Conservation (phyloP, 2,888 invertebrate species). For the Drosophila picticornis region DNA sequence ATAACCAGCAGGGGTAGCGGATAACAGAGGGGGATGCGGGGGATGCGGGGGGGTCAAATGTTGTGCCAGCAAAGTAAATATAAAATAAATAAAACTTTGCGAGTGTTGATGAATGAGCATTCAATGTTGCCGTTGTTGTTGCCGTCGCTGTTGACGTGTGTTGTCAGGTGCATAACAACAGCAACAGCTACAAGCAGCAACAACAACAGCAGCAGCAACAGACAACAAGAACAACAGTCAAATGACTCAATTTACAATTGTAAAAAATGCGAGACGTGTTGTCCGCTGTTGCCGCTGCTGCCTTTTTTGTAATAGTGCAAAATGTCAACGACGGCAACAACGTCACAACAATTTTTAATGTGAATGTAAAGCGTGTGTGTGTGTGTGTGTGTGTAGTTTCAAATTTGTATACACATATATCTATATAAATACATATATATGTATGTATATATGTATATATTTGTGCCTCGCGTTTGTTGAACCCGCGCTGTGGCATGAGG, state of each 20-base stretch:
- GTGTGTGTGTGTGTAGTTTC: constrained; percentile 33
- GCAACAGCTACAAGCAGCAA: constrained; percentile 40
- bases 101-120: constrained; percentile 74
- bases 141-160: constrained; percentile 58
- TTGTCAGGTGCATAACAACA: constrained; percentile 77
- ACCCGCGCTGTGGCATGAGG: constrained; percentile 78
- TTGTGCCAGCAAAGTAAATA: constrained; percentile 51
- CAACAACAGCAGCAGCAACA: constrained; percentile 30
- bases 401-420: constrained; percentile 13
- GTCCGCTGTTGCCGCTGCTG: constrained; percentile 45
- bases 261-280: constrained; percentile 67
- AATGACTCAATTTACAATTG: constrained; percentile 81
- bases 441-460: background rate
- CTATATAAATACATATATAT: constrained; percentile 18
- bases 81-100: constrained; percentile 51
- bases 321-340: constrained; percentile 73
- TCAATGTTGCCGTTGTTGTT: constrained; percentile 29
- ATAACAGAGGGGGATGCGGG: background rate
- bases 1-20: constrained; percentile 27
- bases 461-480: constrained; percentile 81
- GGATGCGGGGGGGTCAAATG: constrained; percentile 37
- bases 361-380: constrained; percentile 56
- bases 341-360: constrained; percentile 71
- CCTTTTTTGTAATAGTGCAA: constrained; percentile 70
- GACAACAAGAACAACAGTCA: constrained; percentile 51